phyloP scores from a whole-genome alignment of 35 echinoderm and acorn worm genomes.

The Diadema setosum region DNA sequence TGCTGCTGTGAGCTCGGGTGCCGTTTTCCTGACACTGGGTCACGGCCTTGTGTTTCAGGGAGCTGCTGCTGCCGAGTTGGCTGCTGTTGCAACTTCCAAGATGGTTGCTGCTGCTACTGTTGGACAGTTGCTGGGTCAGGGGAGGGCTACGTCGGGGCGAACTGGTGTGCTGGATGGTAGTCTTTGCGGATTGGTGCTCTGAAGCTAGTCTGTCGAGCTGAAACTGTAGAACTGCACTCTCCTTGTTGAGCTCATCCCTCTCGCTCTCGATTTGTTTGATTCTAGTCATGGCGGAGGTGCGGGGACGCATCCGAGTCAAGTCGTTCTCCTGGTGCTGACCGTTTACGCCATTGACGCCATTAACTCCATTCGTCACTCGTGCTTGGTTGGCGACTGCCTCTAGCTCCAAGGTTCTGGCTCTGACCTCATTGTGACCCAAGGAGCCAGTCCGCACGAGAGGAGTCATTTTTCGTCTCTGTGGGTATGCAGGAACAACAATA shows the following conservation, averaged over 20 bases:
- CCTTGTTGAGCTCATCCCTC: slow-evolving; percentile 56
- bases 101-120: neutral
- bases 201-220: slow-evolving; percentile 66
- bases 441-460: slow-evolving; percentile 60
- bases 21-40: slow-evolving; percentile 30
- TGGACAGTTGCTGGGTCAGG: neutral
- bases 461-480: slow-evolving; percentile 23
- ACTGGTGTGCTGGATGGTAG: neutral
- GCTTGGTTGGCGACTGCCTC: neutral
- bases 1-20: slow-evolving; percentile 20
- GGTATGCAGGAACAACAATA: neutral
- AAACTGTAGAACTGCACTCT: slow-evolving; percentile 71
- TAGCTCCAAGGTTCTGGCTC: neutral
- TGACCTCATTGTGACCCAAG: slow-evolving; percentile 43
- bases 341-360: neutral
- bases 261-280: slow-evolving; percentile 49
- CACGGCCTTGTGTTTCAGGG: neutral
- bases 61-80: neutral
- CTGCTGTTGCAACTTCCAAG: slow-evolving; percentile 4
- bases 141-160: neutral
- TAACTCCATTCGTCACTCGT: neutral
- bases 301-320: slow-evolving; percentile 3
- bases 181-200: slow-evolving; percentile 49
- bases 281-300: neutral
- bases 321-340: neutral